phyloP scores from a whole-genome alignment of 2,113 vertebrate genomes.

The Neomonachus schauinslandi region DNA sequence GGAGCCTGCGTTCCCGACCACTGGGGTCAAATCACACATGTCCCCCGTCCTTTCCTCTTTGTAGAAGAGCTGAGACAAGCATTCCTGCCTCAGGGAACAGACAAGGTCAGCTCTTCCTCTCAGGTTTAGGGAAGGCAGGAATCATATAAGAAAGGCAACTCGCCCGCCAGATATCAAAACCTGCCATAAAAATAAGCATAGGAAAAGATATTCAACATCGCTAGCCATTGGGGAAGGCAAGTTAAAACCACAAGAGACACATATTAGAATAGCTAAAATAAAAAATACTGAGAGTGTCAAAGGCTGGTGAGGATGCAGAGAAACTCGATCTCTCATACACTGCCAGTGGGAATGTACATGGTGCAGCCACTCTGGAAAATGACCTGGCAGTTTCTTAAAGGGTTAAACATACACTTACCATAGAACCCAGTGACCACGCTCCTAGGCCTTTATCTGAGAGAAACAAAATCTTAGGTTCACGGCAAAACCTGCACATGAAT shows the following conservation, averaged over 20 bases:
- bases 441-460: not conserved
- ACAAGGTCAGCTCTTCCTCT: not conserved
- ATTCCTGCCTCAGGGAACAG: not conserved
- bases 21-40: not conserved
- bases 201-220: not conserved
- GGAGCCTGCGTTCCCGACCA: not conserved
- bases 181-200: not conserved
- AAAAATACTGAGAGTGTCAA: not conserved
- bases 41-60: not conserved
- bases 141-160: not conserved
- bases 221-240: not conserved
- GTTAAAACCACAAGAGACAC: not conserved
- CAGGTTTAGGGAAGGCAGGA: not conserved
- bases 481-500: not conserved
- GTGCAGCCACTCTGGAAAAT: not conserved
- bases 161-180: not conserved
- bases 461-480: not conserved
- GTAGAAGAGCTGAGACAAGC: not conserved
- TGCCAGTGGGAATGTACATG: not conserved
- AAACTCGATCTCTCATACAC: not conserved
- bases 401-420: not conserved
- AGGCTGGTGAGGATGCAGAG: not conserved
- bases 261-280: not conserved
- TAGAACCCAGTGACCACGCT: not conserved
- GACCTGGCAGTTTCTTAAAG: not conserved